Conservation (phyloP, 1,140 invertebrate genomes). For the Leptinotarsa undecemlineata region DNA sequence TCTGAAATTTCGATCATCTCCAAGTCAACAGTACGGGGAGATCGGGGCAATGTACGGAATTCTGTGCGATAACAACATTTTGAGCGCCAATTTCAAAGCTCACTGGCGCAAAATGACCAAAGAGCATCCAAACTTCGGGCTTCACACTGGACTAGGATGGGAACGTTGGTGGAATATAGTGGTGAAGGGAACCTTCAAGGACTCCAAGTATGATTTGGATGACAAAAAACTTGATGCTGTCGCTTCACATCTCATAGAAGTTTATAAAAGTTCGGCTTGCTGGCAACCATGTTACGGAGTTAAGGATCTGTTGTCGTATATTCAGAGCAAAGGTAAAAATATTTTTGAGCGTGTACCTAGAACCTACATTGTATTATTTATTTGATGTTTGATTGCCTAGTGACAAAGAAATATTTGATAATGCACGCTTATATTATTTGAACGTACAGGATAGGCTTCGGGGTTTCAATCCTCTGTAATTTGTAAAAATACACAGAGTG, state of each 20-base stretch:
- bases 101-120: constrained; percentile 65
- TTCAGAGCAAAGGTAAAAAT: constrained; percentile 49
- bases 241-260: constrained; percentile 65
- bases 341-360: constrained; percentile 48
- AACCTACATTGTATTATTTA: constrained; percentile 44
- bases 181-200: constrained; percentile 67
- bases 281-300: constrained; percentile 73
- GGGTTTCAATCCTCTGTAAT: constrained; percentile 18
- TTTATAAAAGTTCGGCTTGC: constrained; percentile 69
- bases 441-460: constrained; percentile 50
- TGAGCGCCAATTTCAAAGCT: constrained; percentile 67
- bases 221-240: constrained; percentile 60
- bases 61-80: constrained; percentile 60
- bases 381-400: too few species aligned
- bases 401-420: constrained; percentile 55
- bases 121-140: constrained; percentile 82
- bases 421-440: constrained; percentile 59
- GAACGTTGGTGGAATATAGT: constrained; percentile 80
- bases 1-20: constrained; percentile 68
- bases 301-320: constrained; percentile 64
- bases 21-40: constrained; percentile 75
- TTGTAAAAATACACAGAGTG: not conserved
- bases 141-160: constrained; percentile 68
- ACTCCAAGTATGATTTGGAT: constrained; percentile 54
- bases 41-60: constrained; percentile 72